A percentile compares a stretch with the other conserved stretches of the same genome.
phyloP scores from a whole-genome alignment of 2,113 vertebrate genomes.

The Thomomys bottae region DNA sequence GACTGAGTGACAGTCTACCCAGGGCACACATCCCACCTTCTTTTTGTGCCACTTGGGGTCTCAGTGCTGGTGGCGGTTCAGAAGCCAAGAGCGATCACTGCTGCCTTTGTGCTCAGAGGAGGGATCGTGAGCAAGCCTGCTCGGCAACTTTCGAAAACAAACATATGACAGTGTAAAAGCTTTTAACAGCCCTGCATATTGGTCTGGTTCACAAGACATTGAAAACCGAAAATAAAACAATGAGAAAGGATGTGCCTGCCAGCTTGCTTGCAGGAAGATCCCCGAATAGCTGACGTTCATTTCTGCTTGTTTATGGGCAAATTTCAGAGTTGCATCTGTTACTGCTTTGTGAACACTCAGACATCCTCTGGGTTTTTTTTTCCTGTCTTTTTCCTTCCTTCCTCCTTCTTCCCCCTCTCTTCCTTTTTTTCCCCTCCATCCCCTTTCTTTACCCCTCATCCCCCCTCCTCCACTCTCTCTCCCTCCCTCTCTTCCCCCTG shows the following conservation, averaged over 20 bases:
- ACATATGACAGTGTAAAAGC: slow-evolving; percentile 31
- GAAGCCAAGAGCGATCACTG: slow-evolving; percentile 47
- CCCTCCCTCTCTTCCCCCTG: not conserved
- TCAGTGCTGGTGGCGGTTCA: not conserved
- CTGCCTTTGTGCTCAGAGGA: slow-evolving; percentile 41
- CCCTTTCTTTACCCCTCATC: too few species aligned
- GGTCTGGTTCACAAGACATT: slow-evolving; percentile 68
- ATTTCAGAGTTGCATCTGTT: slow-evolving; percentile 82
- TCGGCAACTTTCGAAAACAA: slow-evolving; percentile 69
- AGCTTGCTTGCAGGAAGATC: slow-evolving; percentile 63
- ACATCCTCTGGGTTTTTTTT: slow-evolving; percentile 55
- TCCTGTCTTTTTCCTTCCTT: not conserved
- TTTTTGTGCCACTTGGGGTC: not conserved
- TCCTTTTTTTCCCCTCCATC: too few species aligned
- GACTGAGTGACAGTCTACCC: not conserved
- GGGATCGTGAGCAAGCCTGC: slow-evolving; percentile 48
- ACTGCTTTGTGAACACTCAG: slow-evolving; percentile 70
- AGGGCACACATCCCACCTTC: too few species aligned
- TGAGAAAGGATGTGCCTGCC: slow-evolving; percentile 42
- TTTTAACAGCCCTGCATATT: slow-evolving; percentile 51
- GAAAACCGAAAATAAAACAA: slow-evolving; percentile 65
- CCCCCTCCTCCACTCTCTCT: too few species aligned
- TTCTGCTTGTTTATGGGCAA: slow-evolving; percentile 81
- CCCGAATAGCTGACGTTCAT: slow-evolving; percentile 72
- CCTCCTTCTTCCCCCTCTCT: slow-evolving; percentile 25